phyloP scores from a whole-genome alignment of 2,888 invertebrate species.

The Saturnia japonica region DNA sequence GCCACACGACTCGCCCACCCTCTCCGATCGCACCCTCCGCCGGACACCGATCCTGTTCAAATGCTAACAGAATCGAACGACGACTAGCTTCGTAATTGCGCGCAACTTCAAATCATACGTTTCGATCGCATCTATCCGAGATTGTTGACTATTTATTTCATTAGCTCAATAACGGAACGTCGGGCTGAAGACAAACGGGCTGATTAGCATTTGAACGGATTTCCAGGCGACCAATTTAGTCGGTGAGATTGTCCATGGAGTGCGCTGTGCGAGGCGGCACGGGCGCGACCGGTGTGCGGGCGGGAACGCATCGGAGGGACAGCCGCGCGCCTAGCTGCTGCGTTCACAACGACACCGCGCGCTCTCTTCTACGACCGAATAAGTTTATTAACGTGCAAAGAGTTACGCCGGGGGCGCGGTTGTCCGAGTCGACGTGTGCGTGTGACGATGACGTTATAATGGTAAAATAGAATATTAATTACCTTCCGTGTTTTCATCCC shows the following conservation, averaged over 20 bases:
- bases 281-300: slow-evolving; percentile 29
- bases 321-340: slow-evolving; percentile 78
- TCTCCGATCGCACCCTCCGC: slow-evolving; percentile 33
- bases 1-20: slow-evolving; percentile 40
- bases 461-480: slow-evolving; percentile 52
- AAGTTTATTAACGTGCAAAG: slow-evolving; percentile 32
- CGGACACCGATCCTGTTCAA: slow-evolving; percentile 32
- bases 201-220: slow-evolving; percentile 43
- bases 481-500: slow-evolving; percentile 77
- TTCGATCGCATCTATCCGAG: neutral
- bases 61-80: slow-evolving; percentile 26
- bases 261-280: slow-evolving; percentile 19
- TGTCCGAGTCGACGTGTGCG: slow-evolving; percentile 80
- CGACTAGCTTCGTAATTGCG: neutral
- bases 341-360: slow-evolving; percentile 52
- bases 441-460: slow-evolving; percentile 71
- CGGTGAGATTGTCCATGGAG: slow-evolving; percentile 14
- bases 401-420: slow-evolving; percentile 81
- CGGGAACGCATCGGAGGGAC: slow-evolving; percentile 60
- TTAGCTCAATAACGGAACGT: neutral
- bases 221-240: slow-evolving; percentile 3
- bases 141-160: neutral
- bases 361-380: slow-evolving; percentile 59
- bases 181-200: slow-evolving; percentile 17
- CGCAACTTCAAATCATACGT: neutral